Base-by-base conservation (phyloP, 2,797 vertebrate genomes). In the Novumbra hubbsi region DNA sequence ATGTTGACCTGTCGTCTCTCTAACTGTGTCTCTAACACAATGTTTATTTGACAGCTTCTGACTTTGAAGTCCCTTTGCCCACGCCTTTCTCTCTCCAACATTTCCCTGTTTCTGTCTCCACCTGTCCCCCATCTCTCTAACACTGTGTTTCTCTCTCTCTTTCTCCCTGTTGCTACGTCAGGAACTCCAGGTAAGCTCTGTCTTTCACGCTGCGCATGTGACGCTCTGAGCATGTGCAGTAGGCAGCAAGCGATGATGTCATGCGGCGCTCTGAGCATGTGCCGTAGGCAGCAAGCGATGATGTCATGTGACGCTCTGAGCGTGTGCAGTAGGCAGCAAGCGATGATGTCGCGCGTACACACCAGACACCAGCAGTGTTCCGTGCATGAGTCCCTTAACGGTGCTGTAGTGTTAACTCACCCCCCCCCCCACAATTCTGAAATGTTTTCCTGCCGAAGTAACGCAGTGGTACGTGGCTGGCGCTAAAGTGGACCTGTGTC, bases 101-200 rank as follows among this genome's bases (percentile, higher is more conserved):
- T 66, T 32, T 19, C 12, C 19, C 38, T 67, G 17, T 67, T 3
- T 67, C 34, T 67, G 27, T 67, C 38, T 68, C 66, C 48, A 70
- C 21, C 77, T 67, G 75, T 84, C 73, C 57, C 34, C 73, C 72
- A 72, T 62, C 72, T 71, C 78, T 78, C 74, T 71, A 71, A 78
- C 63, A 62, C 76, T 71, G 71, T 78, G 62, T 84, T 74, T 84
- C 66, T 87, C 88, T 94, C 81, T 93, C 91, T 92, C 87, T 94
- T 92, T 94, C 91, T 95, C 94, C 93, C 94, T 90, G 93, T 92
- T 88, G 96, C 96, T 92, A 88, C 93, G 90, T 89, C 24, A 99
- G 98, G 98, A 99, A 93, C 96, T 99, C 87, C 98, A 99, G 98
- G 98, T 99, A 98, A 98, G 97, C 78, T 55, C 66, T 75, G 74